Evolutionary conservation across 2,797 vertebrate genomes (phyloP).

Genomic region (Danio albolineatus): DNA sequence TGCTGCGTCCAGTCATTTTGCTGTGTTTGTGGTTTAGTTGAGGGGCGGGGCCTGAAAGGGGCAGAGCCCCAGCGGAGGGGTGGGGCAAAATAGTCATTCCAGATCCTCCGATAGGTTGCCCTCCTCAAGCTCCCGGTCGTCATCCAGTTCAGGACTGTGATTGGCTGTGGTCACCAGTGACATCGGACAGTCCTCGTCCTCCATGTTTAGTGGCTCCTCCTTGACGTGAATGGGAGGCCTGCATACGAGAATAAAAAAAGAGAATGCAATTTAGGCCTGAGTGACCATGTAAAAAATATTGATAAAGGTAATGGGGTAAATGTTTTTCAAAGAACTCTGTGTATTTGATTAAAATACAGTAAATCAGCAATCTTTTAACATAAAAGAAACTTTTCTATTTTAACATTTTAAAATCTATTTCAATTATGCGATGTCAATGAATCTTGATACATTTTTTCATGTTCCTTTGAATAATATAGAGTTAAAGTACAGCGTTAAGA

Average conservation of each 20-base stretch:
- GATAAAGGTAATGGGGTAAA: background rate
- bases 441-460: background rate
- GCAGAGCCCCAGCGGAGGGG: slow-evolving; percentile 69
- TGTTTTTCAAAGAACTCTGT: too few relatives aligned
- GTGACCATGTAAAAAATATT: background rate
- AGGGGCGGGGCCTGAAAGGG: slow-evolving; percentile 66
- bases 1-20: slow-evolving; percentile 94
- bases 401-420: background rate
- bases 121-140: slow-evolving; percentile 98
- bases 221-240: slow-evolving; percentile 96
- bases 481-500: background rate
- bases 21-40: slow-evolving; percentile 91
- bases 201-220: slow-evolving; percentile 97
- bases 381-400: background rate
- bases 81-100: slow-evolving; percentile 84
- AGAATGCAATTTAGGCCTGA: background rate
- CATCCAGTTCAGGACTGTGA: slow-evolving; percentile 98
- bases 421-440: background rate
- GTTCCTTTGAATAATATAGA: background rate
- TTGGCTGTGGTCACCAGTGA: slow-evolving; percentile 98
- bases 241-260: slow-evolving; percentile 55
- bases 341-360: background rate
- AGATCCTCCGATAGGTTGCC: slow-evolving; percentile 99
- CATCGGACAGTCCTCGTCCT: slow-evolving; percentile 98
- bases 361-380: background rate